Conservation (phyloP, 2,797 vertebrate genomes). For the Syngnathus acus region DNA sequence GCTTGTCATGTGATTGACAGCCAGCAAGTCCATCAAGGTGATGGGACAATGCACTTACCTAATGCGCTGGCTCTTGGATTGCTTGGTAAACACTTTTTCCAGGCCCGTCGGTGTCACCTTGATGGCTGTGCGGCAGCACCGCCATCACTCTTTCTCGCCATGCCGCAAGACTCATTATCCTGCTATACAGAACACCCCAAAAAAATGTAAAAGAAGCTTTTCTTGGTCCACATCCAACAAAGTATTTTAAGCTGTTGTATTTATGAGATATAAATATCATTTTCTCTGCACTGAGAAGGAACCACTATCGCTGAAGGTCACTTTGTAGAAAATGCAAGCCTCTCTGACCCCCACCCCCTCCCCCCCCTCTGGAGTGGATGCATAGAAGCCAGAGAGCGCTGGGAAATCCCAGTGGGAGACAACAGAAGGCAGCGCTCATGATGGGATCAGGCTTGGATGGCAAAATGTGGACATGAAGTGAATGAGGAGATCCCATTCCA, state of each 20-base stretch:
- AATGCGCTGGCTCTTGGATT: constrained; percentile 50
- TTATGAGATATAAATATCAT: not conserved
- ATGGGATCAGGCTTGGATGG: not conserved
- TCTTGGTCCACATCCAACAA: not conserved
- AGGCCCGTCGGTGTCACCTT: constrained; percentile 60
- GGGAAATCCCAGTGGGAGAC: constrained; percentile 10
- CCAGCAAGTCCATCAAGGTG: constrained; percentile 33
- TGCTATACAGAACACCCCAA: not conserved
- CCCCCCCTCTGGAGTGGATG: not conserved
- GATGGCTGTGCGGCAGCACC: constrained; percentile 27
- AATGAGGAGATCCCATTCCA: not conserved
- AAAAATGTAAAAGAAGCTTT: not conserved
- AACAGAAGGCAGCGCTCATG: no score
- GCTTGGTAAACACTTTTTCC: constrained; percentile 57
- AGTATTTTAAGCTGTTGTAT: not conserved
- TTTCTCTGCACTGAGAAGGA: not conserved
- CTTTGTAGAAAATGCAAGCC: constrained; percentile 8
- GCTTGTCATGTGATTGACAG: constrained; percentile 44
- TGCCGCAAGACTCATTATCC: constrained; percentile 21
- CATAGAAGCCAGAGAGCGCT: constrained; percentile 4
- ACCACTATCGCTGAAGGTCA: not conserved
- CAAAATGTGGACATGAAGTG: constrained; percentile 19
- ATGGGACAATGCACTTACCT: constrained; percentile 56
- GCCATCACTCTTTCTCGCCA: constrained; percentile 2
- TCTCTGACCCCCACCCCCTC: not conserved